A percentile compares a stretch with the other conserved stretches of the same genome.
Evolutionary conservation across 2,113 vertebrate species (phyloP).

Genomic region (Excalfactoria chinensis): DNA sequence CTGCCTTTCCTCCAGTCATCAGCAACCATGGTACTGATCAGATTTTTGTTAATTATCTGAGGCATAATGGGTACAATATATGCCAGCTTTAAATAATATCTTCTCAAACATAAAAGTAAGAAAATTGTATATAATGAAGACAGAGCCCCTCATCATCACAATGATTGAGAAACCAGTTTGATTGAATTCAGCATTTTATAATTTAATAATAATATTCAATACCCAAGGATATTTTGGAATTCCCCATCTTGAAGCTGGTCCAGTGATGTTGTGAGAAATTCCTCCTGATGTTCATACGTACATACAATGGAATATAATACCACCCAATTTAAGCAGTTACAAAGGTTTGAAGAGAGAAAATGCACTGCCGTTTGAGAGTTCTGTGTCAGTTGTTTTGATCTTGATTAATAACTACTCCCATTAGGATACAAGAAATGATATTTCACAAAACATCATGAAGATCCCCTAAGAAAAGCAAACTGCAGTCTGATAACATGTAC

Average conservation of each 20-base stretch:
- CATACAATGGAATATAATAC: neutral
- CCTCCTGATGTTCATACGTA: fast-evolving
- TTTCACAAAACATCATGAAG: neutral
- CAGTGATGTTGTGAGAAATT: neutral
- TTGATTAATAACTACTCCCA: neutral
- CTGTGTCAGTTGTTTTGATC: neutral
- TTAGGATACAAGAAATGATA: neutral
- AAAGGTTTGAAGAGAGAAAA: neutral
- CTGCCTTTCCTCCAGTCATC: neutral
- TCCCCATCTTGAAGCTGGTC: neutral
- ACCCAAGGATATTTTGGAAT: neutral
- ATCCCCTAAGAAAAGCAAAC: neutral
- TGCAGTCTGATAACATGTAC: neutral
- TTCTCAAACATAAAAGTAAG: neutral
- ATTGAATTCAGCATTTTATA: neutral
- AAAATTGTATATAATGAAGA: neutral
- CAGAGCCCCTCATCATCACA: neutral
- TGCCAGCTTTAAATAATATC: neutral
- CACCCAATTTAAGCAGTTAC: neutral
- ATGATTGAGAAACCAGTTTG: neutral
- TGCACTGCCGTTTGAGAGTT: neutral
- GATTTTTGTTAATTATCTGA: neutral
- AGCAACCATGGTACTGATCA: neutral
- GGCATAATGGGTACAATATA: neutral
- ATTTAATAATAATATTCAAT: neutral